Base-by-base conservation (phyloP, 2,888 invertebrate species). In the Sericinus montela region DNA sequence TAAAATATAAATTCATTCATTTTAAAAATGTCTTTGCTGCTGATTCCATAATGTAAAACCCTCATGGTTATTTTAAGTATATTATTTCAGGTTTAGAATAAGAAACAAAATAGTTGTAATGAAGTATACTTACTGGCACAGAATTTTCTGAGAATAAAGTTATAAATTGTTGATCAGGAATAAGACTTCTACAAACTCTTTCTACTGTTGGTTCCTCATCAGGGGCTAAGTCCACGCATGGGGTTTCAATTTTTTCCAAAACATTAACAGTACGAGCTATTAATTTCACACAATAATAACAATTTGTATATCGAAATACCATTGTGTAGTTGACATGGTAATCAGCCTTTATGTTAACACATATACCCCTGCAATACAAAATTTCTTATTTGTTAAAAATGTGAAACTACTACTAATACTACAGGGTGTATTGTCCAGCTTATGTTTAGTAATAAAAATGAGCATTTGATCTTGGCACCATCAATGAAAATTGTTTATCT, bases 121-220 rank as follows among this genome's bases (percentile, higher is more conserved):
- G 13, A 46, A 38, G 36, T 11, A 19, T 9, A 79, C 88, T 83
- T 71, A 89, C 92, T 30, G 97, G 96, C 0, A 95, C 93, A 77
- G 94, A 95, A 82, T 97, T 97, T 69, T 97, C 96, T 35, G 96
- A 95, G 70, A 97, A 97, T 52, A 97, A 79, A 11, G 97, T 97
- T 42, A 94, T 92, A 3, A 96, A 81, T 63, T 96, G 94, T 65
- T 96, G 95, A 70, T 96, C 94, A 8, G 92, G 90, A 58, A 93
- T 93, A 25, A 97, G 87, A 7, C 92, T 92, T 52, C 83, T 82
- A 66, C 97, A 97, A 0, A 97, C 94, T 68, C 93, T 91, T 36
- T 94, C 92, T 1, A 97, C 91, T 0, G 93, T 92, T 4, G 95
- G 94, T 55, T 91, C 90, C 48, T 92, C 91, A 49, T 90, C 90